Base-by-base conservation (phyloP, 2,113 vertebrate genomes). In the Heterotis niloticus region DNA sequence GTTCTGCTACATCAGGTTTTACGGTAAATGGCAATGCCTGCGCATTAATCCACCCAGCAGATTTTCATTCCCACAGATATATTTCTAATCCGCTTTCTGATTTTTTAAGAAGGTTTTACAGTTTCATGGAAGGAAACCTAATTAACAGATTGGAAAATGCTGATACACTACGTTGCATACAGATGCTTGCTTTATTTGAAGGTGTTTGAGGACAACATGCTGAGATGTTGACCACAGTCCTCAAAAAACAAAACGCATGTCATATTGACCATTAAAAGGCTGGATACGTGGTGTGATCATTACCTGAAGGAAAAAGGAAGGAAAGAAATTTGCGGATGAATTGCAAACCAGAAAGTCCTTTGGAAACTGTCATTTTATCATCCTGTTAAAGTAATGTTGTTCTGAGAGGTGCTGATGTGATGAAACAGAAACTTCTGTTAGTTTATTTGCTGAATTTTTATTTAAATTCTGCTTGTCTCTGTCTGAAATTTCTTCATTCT, bases 51-150 rank as follows among this genome's bases (percentile, higher is more conserved):
- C 59, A 64, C 24, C 57, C 74, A 75, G 34, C 74, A 75, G 74
- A 75, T 75, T 75, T 75, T 62, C 54, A 75, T 75, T 62, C 29
- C 1, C 29, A 44, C 26, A 75, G 59, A 75, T 75, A 60, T 75
- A 75, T 75, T 75, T 24, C 74, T 75, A 75, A 75, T 75, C 74
- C 74, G 26, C 74, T 75, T 64, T 64, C 74, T 75, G 74, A 34
- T 64, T 34, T 62, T 75, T 75, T 34, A 64, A 75, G 74, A 75
- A 3, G 59, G 57, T 75, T 75, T 64, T 34, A 29, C 10, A 17
- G 74, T 57, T 44, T 64, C 74, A 75, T 64, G 74, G 57, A 75
- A 44, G 74, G 74, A 75, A 75, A 24, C 16, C 57, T 75, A 75
- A 75, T 75, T 75, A 75, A 60, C 57, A 75, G 74, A 75, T 75